Evolutionary conservation across 2,888 invertebrate genomes (phyloP).

Genomic region (Serripes groenlandicus): DNA sequence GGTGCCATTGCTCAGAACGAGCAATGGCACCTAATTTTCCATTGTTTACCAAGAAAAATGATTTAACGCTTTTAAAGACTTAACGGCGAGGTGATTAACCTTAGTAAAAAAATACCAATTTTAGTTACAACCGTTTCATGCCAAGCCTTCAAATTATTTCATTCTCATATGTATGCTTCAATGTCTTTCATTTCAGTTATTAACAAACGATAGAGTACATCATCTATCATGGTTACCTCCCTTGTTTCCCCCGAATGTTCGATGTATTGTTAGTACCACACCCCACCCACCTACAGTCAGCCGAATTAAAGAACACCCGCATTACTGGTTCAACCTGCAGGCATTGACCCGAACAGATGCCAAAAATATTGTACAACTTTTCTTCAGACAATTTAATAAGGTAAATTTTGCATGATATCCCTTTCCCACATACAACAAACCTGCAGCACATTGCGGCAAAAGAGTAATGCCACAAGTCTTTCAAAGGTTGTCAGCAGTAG

Average conservation of each 20-base stretch:
- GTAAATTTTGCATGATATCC: conserved; percentile 54
- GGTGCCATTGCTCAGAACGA: no score
- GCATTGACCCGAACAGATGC: conserved; percentile 68
- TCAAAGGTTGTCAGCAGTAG: not conserved
- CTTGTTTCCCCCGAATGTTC: conserved; percentile 75
- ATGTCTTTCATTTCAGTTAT: conserved; percentile 67
- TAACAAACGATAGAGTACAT: conserved; percentile 52
- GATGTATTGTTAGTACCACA: conserved; percentile 78
- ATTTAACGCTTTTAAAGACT: no score
- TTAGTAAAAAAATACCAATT: no score
- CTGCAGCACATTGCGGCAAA: no score
- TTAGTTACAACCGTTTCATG: no score
- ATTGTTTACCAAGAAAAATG: no score
- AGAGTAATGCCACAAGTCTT: not conserved
- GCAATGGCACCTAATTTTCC: no score
- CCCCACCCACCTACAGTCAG: conserved; percentile 74
- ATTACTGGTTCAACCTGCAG: conserved; percentile 66
- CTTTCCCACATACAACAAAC: not conserved
- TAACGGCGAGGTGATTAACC: no score
- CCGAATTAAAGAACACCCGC: conserved; percentile 71
- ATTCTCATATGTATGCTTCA: no score
- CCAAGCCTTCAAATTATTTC: no score
- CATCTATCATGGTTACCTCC: conserved; percentile 82
- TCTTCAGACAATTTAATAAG: conserved; percentile 79
- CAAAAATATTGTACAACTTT: conserved; percentile 68